Evolutionary conservation across 2,888 invertebrate species (phyloP), one percentile per base, ranked within the genome.

Genomic region (Dendrolimus houi): DNA sequence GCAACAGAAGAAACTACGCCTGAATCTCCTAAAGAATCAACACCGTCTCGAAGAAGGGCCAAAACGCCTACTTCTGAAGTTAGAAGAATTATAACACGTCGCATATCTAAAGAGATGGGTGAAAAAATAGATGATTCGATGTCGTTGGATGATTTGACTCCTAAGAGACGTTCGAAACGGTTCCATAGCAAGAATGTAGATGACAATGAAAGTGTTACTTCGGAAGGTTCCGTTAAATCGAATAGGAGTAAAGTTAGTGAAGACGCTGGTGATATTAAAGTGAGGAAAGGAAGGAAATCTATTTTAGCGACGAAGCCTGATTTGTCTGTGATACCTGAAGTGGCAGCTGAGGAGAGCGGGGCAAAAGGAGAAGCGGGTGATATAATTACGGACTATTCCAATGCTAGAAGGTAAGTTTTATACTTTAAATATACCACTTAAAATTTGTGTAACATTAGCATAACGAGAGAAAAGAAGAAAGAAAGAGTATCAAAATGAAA

Each of bases 311-410:
- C 73, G 0, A 89, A 87, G 58, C 78, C 88, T 0, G 91, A 91
- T 47, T 57, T 91, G 59, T 81, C 88, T 52, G 90, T 85, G 57
- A 91, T 91, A 66, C 91, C 91, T 0, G 91, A 91, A 62, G 75
- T 75, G n/a, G 65, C 72, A 0, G 69, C 71, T 0, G 88, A 87
- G 54, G 86, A 85, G 3, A 62, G 71, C 0, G 66, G 64, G 12
- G 9, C 47, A 2, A 47, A 47, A 3, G 47, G 47, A 10, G 47
- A 47, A 47, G 56, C 54, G 9, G 56, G 54, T 3, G 72, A 80
- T 56, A 62, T 74, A 54, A 66, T 83, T 2, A 71, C 62, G 17
- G 83, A 84, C 55, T 84, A 83, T 64, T 81, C 85, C 1, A 74
- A 65, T 52, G 58, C 79, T 57, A 81, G 85, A 64, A 81, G 86